Percentiles rank a stretch among this genome's conserved stretches.
Conservation (phyloP, 2,888 invertebrate genomes). For the Parascotia fuliginaria region DNA sequence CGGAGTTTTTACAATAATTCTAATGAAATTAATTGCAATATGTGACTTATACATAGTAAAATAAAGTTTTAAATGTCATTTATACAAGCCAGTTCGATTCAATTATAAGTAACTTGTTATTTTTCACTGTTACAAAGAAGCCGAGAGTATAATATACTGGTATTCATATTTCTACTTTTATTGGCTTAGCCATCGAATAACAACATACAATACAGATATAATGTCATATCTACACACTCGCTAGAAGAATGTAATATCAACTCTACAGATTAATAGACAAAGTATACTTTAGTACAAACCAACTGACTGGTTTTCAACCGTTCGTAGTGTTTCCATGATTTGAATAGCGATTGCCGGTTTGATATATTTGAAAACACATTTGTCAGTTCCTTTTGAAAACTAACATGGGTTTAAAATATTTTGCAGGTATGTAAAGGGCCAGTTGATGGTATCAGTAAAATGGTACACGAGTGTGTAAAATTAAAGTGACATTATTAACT, state of each 20-base stretch:
- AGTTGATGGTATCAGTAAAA: not conserved
- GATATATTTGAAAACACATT: no score
- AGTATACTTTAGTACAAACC: no score
- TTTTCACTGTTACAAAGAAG: not conserved
- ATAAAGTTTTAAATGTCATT: not conserved
- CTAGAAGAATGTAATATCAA: not conserved
- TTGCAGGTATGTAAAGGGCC: not conserved
- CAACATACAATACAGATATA: not conserved
- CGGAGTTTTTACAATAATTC: no score
- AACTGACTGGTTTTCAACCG: no score
- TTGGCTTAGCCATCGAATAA: not conserved
- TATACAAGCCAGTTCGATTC: no score
- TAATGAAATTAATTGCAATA: no score
- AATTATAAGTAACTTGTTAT: no score
- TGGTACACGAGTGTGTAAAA: not conserved
- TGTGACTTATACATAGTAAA: no score
- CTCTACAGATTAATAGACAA: not conserved
- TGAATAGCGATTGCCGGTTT: no score
- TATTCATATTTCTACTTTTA: slow-evolving; percentile 5
- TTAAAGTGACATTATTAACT: not conserved
- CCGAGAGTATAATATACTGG: not conserved
- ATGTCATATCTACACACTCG: not conserved
- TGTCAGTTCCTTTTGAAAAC: no score
- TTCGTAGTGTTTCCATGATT: no score
- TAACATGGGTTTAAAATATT: no score